Percentiles rank a stretch among this genome's conserved stretches.
Evolutionary conservation across 2,888 invertebrate genomes (phyloP).

Genomic region (Watsonalla binaria): DNA sequence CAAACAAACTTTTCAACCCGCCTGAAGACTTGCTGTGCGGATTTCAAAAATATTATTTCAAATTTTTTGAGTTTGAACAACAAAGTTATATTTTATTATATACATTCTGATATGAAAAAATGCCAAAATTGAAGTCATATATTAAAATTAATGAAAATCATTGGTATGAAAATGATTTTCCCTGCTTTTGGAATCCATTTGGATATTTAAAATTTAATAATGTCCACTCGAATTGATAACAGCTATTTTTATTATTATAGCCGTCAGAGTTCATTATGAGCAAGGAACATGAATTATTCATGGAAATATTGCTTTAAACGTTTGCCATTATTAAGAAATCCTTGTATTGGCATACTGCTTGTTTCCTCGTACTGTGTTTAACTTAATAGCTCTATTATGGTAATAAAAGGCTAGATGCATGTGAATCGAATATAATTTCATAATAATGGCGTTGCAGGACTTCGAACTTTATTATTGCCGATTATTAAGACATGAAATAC

Average conservation of each 20-base stretch:
- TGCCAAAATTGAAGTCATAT: no score
- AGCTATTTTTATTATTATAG: not conserved
- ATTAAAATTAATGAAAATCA: no score
- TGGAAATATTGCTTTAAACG: conserved; percentile 34
- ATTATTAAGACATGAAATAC: not conserved
- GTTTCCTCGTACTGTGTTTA: conserved; percentile 36
- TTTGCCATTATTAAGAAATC: conserved; percentile 40
- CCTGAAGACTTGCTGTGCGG: not conserved
- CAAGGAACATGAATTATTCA: conserved; percentile 40
- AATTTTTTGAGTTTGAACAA: no score
- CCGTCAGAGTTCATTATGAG: conserved; percentile 7
- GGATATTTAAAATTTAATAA: not conserved
- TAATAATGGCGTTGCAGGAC: conserved; percentile 23
- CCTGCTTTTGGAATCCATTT: not conserved
- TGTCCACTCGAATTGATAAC: not conserved
- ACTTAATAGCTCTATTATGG: conserved; percentile 61
- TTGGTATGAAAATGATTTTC: not conserved
- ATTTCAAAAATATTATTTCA: no score
- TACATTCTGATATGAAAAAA: no score
- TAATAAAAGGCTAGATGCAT: conserved; percentile 43
- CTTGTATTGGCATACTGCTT: conserved; percentile 38
- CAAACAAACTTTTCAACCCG: not conserved
- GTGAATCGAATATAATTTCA: conserved; percentile 37
- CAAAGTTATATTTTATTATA: no score
- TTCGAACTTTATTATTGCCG: conserved; percentile 6